Evolutionary conservation across 35 echinoderm and acorn worm species (phyloP).

Genomic region (Stichopus chloronotus): DNA sequence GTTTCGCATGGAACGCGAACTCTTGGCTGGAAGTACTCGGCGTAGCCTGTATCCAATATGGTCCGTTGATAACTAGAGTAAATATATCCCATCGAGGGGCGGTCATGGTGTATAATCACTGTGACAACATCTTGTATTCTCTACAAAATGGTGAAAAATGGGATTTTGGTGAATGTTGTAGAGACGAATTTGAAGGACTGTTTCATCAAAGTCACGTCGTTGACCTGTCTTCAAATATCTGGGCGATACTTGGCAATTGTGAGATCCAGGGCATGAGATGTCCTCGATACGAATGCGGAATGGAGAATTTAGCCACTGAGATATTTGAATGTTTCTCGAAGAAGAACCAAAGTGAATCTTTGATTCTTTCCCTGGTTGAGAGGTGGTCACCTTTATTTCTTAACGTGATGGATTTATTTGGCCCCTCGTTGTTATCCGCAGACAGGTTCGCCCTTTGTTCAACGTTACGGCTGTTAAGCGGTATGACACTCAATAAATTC

Average conservation of each 20-base stretch:
- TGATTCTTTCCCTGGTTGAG: not conserved
- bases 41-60: not conserved
- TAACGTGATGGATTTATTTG: not conserved
- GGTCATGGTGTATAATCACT: not conserved
- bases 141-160: not conserved
- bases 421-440: not conserved
- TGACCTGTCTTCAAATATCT: not conserved
- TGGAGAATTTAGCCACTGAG: not conserved
- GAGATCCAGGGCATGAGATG: not conserved
- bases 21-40: not conserved
- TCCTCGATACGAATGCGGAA: not conserved
- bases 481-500: not conserved
- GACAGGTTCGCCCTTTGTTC: not conserved
- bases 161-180: not conserved
- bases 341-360: not conserved
- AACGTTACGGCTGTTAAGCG: not conserved
- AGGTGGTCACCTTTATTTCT: not conserved
- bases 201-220: not conserved
- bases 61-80: not conserved
- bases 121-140: not conserved
- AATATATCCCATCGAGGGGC: not conserved
- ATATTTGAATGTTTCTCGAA: not conserved
- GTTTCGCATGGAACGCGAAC: not conserved
- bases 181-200: not conserved
- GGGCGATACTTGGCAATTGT: not conserved